Percentiles rank a stretch among this genome's conserved stretches.
phyloP scores from a whole-genome alignment of 92 coral and sea anemone genomes.

The Hydrozoanthus gracilis region DNA sequence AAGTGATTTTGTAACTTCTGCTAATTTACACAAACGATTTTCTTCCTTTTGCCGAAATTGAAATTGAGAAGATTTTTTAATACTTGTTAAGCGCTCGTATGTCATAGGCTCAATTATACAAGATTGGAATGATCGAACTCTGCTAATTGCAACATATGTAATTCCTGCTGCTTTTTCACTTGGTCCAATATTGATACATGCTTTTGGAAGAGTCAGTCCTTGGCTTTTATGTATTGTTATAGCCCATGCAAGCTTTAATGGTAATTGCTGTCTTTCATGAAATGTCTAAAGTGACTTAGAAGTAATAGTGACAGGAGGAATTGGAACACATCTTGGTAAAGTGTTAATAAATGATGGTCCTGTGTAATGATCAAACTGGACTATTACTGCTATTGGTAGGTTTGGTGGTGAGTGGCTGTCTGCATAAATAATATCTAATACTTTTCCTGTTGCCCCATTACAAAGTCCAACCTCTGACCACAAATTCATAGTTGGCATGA shows the following conservation, averaged over 20 bases:
- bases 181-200: constrained; percentile 64
- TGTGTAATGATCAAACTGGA: constrained; percentile 57
- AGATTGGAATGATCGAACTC: constrained; percentile 54
- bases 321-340: constrained; percentile 57
- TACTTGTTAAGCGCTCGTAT: constrained; percentile 55
- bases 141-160: constrained; percentile 66
- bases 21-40: constrained; percentile 31
- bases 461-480: constrained; percentile 47
- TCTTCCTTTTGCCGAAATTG: constrained; percentile 46
- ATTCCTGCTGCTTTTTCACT: constrained; percentile 55
- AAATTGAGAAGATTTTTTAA: constrained; percentile 50
- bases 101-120: constrained; percentile 61
- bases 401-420: constrained; percentile 51
- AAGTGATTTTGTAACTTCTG: constrained; percentile 22
- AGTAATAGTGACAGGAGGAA: constrained; percentile 50
- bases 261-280: constrained; percentile 63
- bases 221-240: constrained; percentile 32
- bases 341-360: constrained; percentile 46
- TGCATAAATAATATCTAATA: constrained; percentile 48
- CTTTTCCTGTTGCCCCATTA: constrained; percentile 44
- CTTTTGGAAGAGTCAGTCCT: constrained; percentile 57
- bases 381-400: constrained; percentile 62
- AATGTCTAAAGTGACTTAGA: constrained; percentile 30
- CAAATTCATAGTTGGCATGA: constrained; percentile 37
- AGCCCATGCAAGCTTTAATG: constrained; percentile 49